Conservation (phyloP, 2,797 vertebrate species). For the Pseudomugil tenellus region DNA sequence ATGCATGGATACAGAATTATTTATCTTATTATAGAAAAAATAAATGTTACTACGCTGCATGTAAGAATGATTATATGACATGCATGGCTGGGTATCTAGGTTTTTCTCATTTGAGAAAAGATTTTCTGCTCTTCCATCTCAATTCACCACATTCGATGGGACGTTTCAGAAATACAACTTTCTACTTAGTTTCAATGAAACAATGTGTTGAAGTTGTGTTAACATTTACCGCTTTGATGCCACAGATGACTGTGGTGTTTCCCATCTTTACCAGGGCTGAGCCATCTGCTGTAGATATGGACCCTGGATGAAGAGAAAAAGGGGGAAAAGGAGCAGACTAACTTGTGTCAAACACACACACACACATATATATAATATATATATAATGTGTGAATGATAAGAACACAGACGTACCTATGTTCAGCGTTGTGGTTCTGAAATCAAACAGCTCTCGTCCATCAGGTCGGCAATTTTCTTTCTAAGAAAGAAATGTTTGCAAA, state of each 20-base stretch:
- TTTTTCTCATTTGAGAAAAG: not conserved
- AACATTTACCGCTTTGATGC: constrained; percentile 88
- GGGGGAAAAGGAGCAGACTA: not conserved
- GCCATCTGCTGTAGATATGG: constrained; percentile 94
- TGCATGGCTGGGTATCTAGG: too few relatives aligned
- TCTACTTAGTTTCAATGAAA: not conserved
- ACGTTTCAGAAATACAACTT: not conserved
- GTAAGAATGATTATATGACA: too few relatives aligned
- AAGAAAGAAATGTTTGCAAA: constrained; percentile 7
- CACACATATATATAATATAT: not conserved
- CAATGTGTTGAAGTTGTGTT: not conserved
- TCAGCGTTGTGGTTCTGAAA: constrained; percentile 94
- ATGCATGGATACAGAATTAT: not conserved
- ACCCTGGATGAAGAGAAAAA: constrained; percentile 79
- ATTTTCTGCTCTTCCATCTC: not conserved
- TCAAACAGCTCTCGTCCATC: constrained; percentile 94
- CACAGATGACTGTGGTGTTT: constrained; percentile 95
- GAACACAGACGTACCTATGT: constrained; percentile 85
- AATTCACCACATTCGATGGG: not conserved
- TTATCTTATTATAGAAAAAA: not conserved
- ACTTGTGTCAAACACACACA: too few relatives aligned
- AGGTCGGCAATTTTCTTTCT: constrained; percentile 97
- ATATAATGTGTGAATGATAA: not conserved
- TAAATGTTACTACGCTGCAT: not conserved
- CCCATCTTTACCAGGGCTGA: constrained; percentile 96